Base-by-base conservation (phyloP, 2,113 vertebrate species). In the Trogon surrucura region DNA sequence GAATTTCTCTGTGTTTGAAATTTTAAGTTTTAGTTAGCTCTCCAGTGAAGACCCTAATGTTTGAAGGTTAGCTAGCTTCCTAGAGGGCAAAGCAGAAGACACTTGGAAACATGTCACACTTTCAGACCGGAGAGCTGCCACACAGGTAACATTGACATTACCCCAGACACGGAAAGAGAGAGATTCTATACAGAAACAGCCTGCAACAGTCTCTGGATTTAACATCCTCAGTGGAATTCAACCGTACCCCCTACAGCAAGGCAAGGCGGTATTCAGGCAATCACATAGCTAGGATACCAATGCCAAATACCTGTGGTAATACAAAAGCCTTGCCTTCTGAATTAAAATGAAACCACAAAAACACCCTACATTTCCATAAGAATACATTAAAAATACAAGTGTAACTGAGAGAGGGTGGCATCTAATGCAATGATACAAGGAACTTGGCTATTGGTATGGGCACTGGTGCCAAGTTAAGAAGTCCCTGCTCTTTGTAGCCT, bases 401-500 rank as follows among this genome's bases (percentile, higher is more conserved):
- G 27, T 30, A 72, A 94, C 4, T 17, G 16, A 87, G 65, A 87
- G 65, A 41, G 19, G 29, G 44, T 13, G 9, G 11, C 26, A 29
- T 50, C 10, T 54, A 36, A 62, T 6, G 45, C 16, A 9, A 44
- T 1, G 10, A 34, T 3, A 34, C 3, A 2, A 44, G 9, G n/a
- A 20, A 15, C 13, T 41, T 66, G 51, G n/a, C 80, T 80, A 85
- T 47, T 26, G 13, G 7, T 25, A 64, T 16, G 32, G 30, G 10
- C 13, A 11, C 41, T 48, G 10, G 15, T 6, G 22, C 25, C 29
- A 21, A 23, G 11, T 58, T 36, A 51, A 80, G 51, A 9, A 80
- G 23, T 38, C 13, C 6, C 54, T 23, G 44, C 34, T 57, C 54
- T 58, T 70, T 47, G 56, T 13, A 26, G 7, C 9, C 21, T 23